Evolutionary conservation across 37 sponge, comb jelly and placozoan genomes (phyloP), one percentile per base, ranked within the genome.

Genomic region (Beroe forskalii): DNA sequence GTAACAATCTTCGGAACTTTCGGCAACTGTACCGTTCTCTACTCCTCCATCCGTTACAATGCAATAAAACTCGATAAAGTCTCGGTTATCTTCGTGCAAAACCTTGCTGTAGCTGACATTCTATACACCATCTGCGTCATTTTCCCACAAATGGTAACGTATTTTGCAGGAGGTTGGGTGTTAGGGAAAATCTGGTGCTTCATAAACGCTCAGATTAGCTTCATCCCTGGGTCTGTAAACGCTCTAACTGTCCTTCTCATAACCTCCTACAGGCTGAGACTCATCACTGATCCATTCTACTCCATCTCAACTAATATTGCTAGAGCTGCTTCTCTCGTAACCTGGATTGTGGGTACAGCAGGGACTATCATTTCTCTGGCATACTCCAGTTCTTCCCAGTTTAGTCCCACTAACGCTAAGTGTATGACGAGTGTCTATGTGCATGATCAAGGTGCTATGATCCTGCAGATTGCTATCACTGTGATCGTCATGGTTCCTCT

Each of bases 1-100:
- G 55, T 80, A 9, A 43, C 55, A 12, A 23, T 80, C 86, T 80
- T 80, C 30, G 55, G 86, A 14, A 2, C 42, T 8, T n/a, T 44
- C 2, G 86, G 86, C 14, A 80, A 80, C 30, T 25, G 86, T 4
- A 41, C 55, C 39, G 86, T 80, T 12, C 86, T 80, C 9, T 80
- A 80, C 86, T 80, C 86, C 37, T 80, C 86, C n/a, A 8, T 80
- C 39, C 12, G 55, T 20, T 80, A 80, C 55, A 44, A 80, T 43
- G 86, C 86, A 12, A 80, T 80, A 4, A 80, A 38, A 43, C 86
- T 80, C 2, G 86, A 80, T n/a, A 44, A 38, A 43, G 86, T 43
- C 27, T 80, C 86, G 17, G 38, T 80, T 0, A 27, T 44, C 1
- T 41, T 80, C 12, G 86, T 80, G 0, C 44, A 44, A 23, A 80